phyloP scores from a whole-genome alignment of 2,797 vertebrate species.

The Sphenopsis melanotis region DNA sequence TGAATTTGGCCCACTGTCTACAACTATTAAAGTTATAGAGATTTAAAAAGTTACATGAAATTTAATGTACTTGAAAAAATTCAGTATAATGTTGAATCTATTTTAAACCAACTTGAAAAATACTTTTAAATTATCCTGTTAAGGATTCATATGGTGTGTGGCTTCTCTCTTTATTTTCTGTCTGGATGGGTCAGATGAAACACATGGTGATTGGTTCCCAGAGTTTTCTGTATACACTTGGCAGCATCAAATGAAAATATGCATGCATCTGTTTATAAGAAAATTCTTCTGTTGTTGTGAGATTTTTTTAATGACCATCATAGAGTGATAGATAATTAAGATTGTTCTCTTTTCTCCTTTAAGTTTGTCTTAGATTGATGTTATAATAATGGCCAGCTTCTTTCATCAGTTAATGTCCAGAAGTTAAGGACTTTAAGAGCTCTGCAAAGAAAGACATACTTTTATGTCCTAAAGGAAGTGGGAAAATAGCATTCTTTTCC shows the following conservation, averaged over 20 bases:
- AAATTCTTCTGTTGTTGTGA: not conserved
- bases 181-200: not conserved
- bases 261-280: not conserved
- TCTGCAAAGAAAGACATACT: not conserved
- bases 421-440: not conserved
- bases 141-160: not conserved
- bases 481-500: not conserved
- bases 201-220: not conserved
- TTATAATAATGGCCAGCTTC: not conserved
- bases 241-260: not conserved
- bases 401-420: not conserved
- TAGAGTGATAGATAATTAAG: not conserved
- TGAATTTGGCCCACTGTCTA: conserved; percentile 10
- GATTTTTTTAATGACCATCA: not conserved
- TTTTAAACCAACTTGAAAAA: conserved; percentile 27
- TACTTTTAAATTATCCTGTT: not conserved
- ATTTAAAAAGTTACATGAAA: conserved; percentile 21
- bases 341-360: not conserved
- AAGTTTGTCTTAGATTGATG: not conserved
- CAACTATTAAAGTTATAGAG: not conserved
- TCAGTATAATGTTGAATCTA: not conserved
- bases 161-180: not conserved
- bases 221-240: not conserved
- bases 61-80: conserved; percentile 30
- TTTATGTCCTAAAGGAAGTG: not conserved